Evolutionary conservation across 1,140 invertebrate genomes (phyloP).

Genomic region (Aporrectodea caliginosa): DNA sequence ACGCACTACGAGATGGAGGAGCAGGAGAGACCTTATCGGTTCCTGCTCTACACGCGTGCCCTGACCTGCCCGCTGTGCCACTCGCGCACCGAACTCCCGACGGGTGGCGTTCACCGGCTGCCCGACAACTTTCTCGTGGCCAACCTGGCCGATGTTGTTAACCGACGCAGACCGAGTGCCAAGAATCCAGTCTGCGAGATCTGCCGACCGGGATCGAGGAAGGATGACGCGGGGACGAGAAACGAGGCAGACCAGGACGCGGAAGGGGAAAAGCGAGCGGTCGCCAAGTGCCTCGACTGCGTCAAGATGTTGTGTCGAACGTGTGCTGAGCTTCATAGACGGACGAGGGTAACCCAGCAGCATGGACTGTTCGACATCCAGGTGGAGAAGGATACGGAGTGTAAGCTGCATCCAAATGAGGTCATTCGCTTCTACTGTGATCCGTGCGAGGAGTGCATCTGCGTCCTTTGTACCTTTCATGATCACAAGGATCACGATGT

Average conservation of each 20-base stretch:
- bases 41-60: conserved; percentile 41
- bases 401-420: conserved; percentile 52
- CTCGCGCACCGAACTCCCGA: conserved; percentile 53
- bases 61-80: conserved; percentile 55
- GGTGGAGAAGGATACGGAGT: conserved; percentile 54
- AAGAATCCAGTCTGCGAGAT: conserved; percentile 49
- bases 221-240: background rate
- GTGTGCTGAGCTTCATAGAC: conserved; percentile 51
- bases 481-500: conserved; percentile 55
- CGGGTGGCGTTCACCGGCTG: conserved; percentile 50
- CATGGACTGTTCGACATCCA: conserved; percentile 55
- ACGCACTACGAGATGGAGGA: conserved; percentile 47
- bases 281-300: conserved; percentile 55
- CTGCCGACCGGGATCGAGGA: conserved; percentile 38
- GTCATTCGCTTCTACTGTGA: conserved; percentile 55
- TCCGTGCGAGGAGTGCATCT: conserved; percentile 52
- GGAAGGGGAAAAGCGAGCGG: conserved; percentile 38
- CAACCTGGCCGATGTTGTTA: conserved; percentile 51
- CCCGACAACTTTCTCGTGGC: conserved; percentile 55
- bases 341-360: conserved; percentile 52
- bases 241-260: conserved; percentile 21
- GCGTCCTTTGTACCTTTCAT: conserved; percentile 54
- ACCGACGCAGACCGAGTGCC: conserved; percentile 38
- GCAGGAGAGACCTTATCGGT: conserved; percentile 22
- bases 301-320: conserved; percentile 51